Base-by-base conservation (phyloP, 2,797 vertebrate genomes). In the Crenichthys baileyi region DNA sequence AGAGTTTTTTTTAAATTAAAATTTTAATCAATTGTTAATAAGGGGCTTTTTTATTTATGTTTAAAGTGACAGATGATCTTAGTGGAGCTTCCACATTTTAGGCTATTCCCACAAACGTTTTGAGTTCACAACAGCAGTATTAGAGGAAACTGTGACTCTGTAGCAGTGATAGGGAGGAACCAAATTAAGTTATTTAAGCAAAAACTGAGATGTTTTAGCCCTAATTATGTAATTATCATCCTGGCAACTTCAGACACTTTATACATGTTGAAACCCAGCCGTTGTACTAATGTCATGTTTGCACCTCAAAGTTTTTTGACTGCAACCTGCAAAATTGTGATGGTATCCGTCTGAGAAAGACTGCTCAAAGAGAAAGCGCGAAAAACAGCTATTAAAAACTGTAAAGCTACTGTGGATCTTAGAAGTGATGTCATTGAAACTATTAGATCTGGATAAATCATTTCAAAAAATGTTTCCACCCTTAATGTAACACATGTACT, bases 301-400 rank as follows among this genome's bases (percentile, higher is more conserved):
- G 11, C 39, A 68, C 65, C 41, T 68, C 67, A 70, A 46, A 70
- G 67, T 16, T 15, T 13, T 46, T 70, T 26, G 24, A 46, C 41
- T 70, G 41, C 67, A 70, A 48, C 67, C 24, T 48, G 67, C 67
- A 48, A 70, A 48, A 46, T 24, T 48, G 39, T n/a, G 67, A 46
- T 46, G 39, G 67, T 26, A 46, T 70, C 41, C 46, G 44, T 26
- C 41, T 46, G 41, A 46, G 24, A 70, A 44, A 7, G 24, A 50
- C 8, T 22, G 39, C 22, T 0, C 22, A 44, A 12, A 26, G 41
- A 70, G 15, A 70, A 3, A 7, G 5, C 1, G 0, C 12, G 41
- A 46, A 46, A 68, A 70, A 7, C 41, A 26, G 2, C 12, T n/a
- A n/a, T 44, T 46, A 46, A 39, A 61, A 12, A 24, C 65, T 46